phyloP scores from a whole-genome alignment of 2,888 invertebrate species.

The Cerceris ruficornis region DNA sequence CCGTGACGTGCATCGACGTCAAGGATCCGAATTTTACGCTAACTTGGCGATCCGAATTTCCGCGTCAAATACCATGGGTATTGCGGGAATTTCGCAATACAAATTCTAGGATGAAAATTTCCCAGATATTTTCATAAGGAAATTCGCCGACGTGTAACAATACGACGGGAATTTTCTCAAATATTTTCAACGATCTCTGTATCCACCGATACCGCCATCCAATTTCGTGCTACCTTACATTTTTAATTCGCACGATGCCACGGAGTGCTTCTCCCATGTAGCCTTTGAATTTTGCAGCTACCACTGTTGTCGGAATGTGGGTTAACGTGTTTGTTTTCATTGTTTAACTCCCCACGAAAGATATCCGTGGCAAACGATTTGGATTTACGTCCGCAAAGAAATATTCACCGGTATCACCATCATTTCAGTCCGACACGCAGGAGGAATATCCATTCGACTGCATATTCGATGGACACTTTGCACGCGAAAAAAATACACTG shows the following conservation, averaged over 20 bases:
- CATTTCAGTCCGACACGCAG: background rate
- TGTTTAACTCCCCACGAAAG: background rate
- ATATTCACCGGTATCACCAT: no score
- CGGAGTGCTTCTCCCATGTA: slow-evolving; percentile 25
- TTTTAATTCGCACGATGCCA: slow-evolving; percentile 39
- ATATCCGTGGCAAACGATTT: slow-evolving; percentile 8
- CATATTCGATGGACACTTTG: slow-evolving; percentile 17
- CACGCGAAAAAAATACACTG: slow-evolving; percentile 12
- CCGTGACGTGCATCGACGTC: no score
- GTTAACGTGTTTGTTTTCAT: slow-evolving; percentile 35
- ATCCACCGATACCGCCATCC: background rate
- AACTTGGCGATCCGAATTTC: no score
- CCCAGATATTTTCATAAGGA: no score
- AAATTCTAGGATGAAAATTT: no score
- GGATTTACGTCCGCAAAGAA: background rate
- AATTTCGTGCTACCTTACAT: slow-evolving; percentile 16
- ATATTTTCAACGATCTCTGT: no score
- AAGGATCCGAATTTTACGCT: no score
- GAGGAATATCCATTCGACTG: slow-evolving; percentile 1
- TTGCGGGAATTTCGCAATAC: no score
- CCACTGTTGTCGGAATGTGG: slow-evolving; percentile 15
- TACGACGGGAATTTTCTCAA: no score
- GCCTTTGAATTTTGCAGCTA: slow-evolving; percentile 33
- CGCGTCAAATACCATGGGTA: no score
- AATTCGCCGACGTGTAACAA: no score